Conservation (phyloP, 2,888 invertebrate genomes). For the Heliothis peltigera region DNA sequence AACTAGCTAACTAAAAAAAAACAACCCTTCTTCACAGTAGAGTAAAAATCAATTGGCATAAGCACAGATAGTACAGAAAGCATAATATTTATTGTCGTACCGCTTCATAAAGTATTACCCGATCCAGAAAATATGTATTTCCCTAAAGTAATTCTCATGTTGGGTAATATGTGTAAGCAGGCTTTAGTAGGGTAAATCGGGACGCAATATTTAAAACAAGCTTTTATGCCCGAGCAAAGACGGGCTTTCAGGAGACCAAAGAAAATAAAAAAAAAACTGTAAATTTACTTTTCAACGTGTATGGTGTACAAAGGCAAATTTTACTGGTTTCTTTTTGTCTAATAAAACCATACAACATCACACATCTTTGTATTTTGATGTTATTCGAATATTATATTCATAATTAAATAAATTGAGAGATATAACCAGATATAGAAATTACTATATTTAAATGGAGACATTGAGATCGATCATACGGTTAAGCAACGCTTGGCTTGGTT, state of each 20-base stretch:
- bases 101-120: constrained; percentile 63
- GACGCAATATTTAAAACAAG: constrained; percentile 86
- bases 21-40: constrained; percentile 17
- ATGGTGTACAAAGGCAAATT: constrained; percentile 67
- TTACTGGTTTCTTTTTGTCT: constrained; percentile 61
- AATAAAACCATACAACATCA: constrained; percentile 51
- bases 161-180: constrained; percentile 77
- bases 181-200: constrained; percentile 82
- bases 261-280: constrained; percentile 80
- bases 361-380: constrained; percentile 32
- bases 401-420: too few species aligned
- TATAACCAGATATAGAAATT: too few species aligned
- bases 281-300: constrained; percentile 78
- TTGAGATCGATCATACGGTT: too few species aligned
- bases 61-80: constrained; percentile 34
- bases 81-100: constrained; percentile 32
- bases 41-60: constrained; percentile 27
- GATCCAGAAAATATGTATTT: constrained; percentile 71
- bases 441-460: too few species aligned
- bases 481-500: too few species aligned
- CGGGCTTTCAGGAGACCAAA: constrained; percentile 77
- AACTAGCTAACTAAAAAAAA: too few species aligned
- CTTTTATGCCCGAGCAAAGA: constrained; percentile 80
- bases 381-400: neutral
- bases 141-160: constrained; percentile 76